A percentile compares a stretch with the other conserved stretches of the same genome.
These are phyloP conservation scores for Fragum sueziense DNA, from an alignment of 2,888 invertebrate species.

Conservation along the genomic window DNA sequence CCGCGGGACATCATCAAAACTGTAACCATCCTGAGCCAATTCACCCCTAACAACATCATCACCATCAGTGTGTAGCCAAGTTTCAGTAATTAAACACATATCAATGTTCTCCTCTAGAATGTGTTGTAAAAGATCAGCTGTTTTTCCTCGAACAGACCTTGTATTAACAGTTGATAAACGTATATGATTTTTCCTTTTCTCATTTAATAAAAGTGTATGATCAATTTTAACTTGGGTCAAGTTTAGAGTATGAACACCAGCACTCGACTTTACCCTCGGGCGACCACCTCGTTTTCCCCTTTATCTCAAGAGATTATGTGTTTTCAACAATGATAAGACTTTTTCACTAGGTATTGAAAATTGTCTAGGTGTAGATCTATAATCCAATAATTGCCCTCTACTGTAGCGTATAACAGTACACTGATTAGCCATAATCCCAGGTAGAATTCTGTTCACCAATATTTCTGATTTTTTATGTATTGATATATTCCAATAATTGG, in stretches of 20 bases:
- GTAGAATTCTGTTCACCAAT: too few relatives aligned
- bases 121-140: conserved; percentile 39
- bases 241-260: conserved; percentile 32
- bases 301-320: conserved; percentile 9
- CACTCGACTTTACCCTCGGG: conserved; percentile 19
- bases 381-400: conserved; percentile 23
- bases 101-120: conserved; percentile 40
- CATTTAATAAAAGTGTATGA: conserved; percentile 21
- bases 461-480: too few relatives aligned
- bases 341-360: conserved; percentile 5
- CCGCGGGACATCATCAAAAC: conserved; percentile 36
- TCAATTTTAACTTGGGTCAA: conserved; percentile 28
- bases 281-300: conserved; percentile 40
- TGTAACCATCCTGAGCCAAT: conserved; percentile 26
- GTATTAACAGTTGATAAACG: conserved; percentile 38
- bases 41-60: conserved; percentile 38
- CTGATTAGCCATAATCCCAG: conserved; percentile 13
- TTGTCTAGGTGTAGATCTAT: conserved; percentile 7
- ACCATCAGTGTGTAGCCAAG: conserved; percentile 34
- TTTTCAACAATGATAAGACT: conserved; percentile 24
- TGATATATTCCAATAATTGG: too few relatives aligned
- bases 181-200: conserved; percentile 23
- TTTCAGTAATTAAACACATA: conserved; percentile 34
- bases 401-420: conserved; percentile 24
- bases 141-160: conserved; percentile 39